Evolutionary conservation across 2,113 vertebrate genomes (phyloP).

Genomic region (Bos indicus): DNA sequence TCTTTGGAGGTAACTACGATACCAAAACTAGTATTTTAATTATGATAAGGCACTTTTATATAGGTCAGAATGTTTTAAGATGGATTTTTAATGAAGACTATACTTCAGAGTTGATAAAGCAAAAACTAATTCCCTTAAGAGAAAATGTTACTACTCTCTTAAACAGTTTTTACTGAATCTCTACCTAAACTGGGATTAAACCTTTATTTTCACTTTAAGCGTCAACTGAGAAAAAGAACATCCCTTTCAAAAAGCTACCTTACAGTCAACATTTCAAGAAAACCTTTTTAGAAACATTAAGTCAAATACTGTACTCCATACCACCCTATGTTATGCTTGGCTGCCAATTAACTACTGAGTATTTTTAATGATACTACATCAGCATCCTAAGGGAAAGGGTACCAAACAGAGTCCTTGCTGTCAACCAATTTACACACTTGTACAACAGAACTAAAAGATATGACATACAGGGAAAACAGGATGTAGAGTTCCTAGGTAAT

Average conservation of each 20-base stretch:
- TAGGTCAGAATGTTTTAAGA: not conserved
- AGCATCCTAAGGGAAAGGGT: not conserved
- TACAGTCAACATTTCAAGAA: not conserved
- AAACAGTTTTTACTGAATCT: not conserved
- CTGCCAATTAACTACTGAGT: not conserved
- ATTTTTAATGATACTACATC: not conserved
- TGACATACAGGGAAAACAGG: not conserved
- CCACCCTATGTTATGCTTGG: not conserved
- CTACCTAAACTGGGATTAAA: not conserved
- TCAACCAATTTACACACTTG: not conserved
- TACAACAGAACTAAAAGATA: not conserved
- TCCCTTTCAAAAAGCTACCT: not conserved
- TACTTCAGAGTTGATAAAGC: not conserved
- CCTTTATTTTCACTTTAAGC: not conserved
- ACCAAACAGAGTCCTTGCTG: not conserved
- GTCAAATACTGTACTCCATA: not conserved
- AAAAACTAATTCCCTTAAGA: not conserved
- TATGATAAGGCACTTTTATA: not conserved
- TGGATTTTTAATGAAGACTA: not conserved
- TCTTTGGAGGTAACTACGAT: not conserved
- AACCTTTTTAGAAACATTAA: constrained; percentile 17
- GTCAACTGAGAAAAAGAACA: not conserved
- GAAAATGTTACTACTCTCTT: not conserved
- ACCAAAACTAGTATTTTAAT: constrained; percentile 12
- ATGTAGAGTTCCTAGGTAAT: not conserved